Conservation (phyloP, 2,113 vertebrate genomes). For the Ochotona curzoniae region DNA sequence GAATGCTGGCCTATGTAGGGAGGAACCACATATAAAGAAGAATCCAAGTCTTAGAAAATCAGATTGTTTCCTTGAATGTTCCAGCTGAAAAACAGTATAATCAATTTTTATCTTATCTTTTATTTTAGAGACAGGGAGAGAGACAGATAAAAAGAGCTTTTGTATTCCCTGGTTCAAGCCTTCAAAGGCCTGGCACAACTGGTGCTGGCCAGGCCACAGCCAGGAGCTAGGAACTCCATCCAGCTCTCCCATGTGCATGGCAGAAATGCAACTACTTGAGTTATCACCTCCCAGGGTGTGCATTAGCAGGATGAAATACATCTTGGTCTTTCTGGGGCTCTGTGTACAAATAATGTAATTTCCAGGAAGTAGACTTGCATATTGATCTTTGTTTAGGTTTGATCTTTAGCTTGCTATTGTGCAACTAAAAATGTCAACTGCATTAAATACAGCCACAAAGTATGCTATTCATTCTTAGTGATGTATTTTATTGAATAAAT, state of each 20-base stretch:
- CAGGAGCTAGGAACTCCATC: no score
- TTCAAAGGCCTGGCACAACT: no score
- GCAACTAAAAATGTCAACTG: conserved; percentile 46
- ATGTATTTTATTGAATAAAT: conserved; percentile 32
- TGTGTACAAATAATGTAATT: conserved; percentile 13
- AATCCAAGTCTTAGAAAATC: neutral
- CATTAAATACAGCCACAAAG: neutral
- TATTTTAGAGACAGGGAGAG: no score
- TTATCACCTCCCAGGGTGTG: no score
- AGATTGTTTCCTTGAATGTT: conserved; percentile 37
- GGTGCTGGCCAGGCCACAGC: no score
- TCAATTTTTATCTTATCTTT: no score
- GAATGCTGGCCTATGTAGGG: neutral
- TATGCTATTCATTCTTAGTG: neutral
- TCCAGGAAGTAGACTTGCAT: conserved; percentile 38
- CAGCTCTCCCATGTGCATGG: no score
- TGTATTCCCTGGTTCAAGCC: no score
- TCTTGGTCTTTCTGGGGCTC: conserved; percentile 7
- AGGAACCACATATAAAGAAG: neutral
- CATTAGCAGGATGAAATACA: neutral
- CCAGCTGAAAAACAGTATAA: neutral
- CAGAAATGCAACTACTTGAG: no score
- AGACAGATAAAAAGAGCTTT: no score
- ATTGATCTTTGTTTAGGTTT: conserved; percentile 39
- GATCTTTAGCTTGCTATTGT: conserved; percentile 22